Base-by-base conservation (phyloP, 2,888 invertebrate species). In the Iselma pallidipennis region DNA sequence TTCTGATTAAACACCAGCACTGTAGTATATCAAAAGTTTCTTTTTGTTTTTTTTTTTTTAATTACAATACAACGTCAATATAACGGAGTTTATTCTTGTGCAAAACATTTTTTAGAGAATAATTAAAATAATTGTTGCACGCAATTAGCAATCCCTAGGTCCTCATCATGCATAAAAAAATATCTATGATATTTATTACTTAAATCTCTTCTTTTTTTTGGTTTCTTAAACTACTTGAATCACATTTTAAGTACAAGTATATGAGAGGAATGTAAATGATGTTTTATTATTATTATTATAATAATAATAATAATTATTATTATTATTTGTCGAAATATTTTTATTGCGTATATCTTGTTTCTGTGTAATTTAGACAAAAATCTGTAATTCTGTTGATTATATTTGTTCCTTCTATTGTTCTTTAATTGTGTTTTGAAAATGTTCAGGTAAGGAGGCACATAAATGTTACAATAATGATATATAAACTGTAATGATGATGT, bases 211-310 rank as follows among this genome's bases (percentile, higher is more conserved):
- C 7, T 6, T 37, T 37, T 31, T 55, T 53, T n/a, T n/a, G 55
- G n/a, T n/a, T 72, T 69, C 75, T 76, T 78, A 78, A 65, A 65
- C 78, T 79, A 79, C 70, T 80, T 80, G 80, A 80, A 81, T 81
- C 81, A 81, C 81, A 80, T 80, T 81, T 80, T 75, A 80, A 78
- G 78, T 79, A 78, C 73, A 77, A 76, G 74, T 76, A 77, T 74
- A 77, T 74, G 78, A 78, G 76, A 76, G 76, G 74, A 75, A 75
- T 73, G 68, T 70, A 66, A 71, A 68, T 66, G n/a, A 55, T 55
- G 62, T 57, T 52, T 68, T 69, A 66, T 66, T 65, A 61, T 48
- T 50, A 69, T 74, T 72, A 74, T 75, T 76, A n/a, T n/a, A n/a
- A n/a, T n/a, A n/a, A n/a, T n/a, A n/a, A n/a, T n/a, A n/a, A n/a